Conservation (phyloP, 2,888 invertebrate species). For the Acanthosoma haemorrhoidale region DNA sequence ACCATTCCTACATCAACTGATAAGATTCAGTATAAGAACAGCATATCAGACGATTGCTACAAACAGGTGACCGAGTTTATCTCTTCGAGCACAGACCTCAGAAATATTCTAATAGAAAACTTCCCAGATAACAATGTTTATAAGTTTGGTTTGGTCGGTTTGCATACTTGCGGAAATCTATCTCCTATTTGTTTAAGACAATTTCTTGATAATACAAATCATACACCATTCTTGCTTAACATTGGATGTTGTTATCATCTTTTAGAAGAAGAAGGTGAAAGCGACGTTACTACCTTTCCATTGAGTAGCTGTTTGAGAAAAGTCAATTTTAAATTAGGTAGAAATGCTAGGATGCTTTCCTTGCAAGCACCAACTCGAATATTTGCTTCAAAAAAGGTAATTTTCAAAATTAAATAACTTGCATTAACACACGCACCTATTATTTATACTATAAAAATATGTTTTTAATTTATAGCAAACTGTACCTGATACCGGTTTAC, state of each 20-base stretch:
- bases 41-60: slow-evolving; percentile 47
- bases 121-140: slow-evolving; percentile 48
- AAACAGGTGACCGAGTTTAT: slow-evolving; percentile 60
- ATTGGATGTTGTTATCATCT: slow-evolving; percentile 90
- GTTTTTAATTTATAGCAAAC: too few relatives aligned
- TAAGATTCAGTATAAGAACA: slow-evolving; percentile 1
- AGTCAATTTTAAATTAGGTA: slow-evolving; percentile 53
- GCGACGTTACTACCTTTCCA: slow-evolving; percentile 57
- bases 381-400: slow-evolving; percentile 18
- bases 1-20: slow-evolving; percentile 35
- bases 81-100: slow-evolving; percentile 55
- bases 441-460: too few relatives aligned
- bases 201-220: slow-evolving; percentile 53
- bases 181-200: slow-evolving; percentile 66
- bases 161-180: slow-evolving; percentile 86
- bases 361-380: slow-evolving; percentile 58
- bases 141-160: slow-evolving; percentile 57
- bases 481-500: too few relatives aligned
- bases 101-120: slow-evolving; percentile 49
- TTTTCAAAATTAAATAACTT: background rate
- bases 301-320: slow-evolving; percentile 57
- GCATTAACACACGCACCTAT: too few relatives aligned
- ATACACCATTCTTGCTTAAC: slow-evolving; percentile 61
- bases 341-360: slow-evolving; percentile 79
- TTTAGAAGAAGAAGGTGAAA: slow-evolving; percentile 54